Evolutionary conservation across 2,797 vertebrate species (phyloP), one percentile per base, ranked within the genome.

Genomic region (Microctenopoma lineatum): DNA sequence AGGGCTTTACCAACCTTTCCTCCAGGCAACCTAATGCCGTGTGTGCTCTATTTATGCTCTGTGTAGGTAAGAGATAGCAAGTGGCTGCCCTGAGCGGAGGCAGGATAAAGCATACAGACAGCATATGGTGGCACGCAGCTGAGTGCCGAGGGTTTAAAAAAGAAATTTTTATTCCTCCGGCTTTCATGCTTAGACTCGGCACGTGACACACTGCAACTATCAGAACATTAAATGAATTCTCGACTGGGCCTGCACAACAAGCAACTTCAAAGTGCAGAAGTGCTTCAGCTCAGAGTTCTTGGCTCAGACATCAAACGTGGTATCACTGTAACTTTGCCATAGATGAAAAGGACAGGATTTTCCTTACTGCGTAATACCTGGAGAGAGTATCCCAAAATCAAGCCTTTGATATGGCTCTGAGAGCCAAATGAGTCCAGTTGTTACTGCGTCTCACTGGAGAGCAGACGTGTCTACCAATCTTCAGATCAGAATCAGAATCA

Each of bases 301-400:
- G 81, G 82, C 82, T 83, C 77, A 50, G 77, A 87, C 83, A 79
- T 90, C 86, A 88, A 88, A 88, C 48, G 57, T 15, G 61, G 56
- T 38, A 79, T 84, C 84, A 63, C 71, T 78, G 73, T 78, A 77
- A 80, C 80, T 78, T 60, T 56, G 53, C 68, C 48, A 46, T 10
- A 62, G 79, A 89, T 88, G 80, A 87, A 87, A 87, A 84, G 79
- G 67, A 72, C 47, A 34, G 74, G 76, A 83, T 73, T 77, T 83
- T 69, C 60, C 63, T 71, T 54, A 27, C 48, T 70, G 59, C 18
- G 14, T 67, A 62, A 72, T 77, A 88, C 77, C 74, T 82, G 83
- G 51, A 77, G 69, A 87, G 80, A 82, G 60, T 50, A 68, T 76
- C 75, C 62, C 27, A 10, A 56, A 84, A 74, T 84, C 48, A 55